Evolutionary conservation across 1,140 invertebrate genomes (phyloP).

Genomic region (Nomia melanderi): DNA sequence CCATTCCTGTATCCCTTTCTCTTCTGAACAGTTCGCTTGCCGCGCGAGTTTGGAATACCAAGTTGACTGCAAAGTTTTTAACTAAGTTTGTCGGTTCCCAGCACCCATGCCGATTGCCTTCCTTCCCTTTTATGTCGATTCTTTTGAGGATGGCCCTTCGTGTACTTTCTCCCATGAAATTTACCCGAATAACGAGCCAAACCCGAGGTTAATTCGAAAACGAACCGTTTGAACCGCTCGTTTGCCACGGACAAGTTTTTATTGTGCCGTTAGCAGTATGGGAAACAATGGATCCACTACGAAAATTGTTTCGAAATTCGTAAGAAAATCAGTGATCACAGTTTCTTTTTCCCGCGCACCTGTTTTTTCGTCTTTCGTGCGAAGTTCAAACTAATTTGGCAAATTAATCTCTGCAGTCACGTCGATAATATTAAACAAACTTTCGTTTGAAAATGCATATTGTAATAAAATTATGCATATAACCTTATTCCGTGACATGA

Average conservation of each 20-base stretch:
- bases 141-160: conserved; percentile 49
- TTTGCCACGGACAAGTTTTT: conserved; percentile 36
- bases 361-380: no score
- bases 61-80: conserved; percentile 73
- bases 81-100: conserved; percentile 70
- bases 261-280: conserved; percentile 15
- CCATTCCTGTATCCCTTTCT: conserved; percentile 13
- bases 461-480: no score
- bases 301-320: background rate
- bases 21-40: conserved; percentile 2
- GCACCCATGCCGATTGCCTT: conserved; percentile 50
- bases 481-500: no score
- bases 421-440: no score
- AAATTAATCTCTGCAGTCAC: no score
- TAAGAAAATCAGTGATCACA: background rate
- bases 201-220: conserved; percentile 51
- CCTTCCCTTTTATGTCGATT: conserved; percentile 63
- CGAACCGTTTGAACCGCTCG: conserved; percentile 49
- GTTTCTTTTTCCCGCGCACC: background rate
- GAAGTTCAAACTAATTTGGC: no score
- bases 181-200: conserved; percentile 41
- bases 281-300: background rate
- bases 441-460: no score
- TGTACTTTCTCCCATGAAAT: conserved; percentile 52
- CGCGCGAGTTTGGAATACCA: conserved; percentile 68